Evolutionary conservation across 2,888 invertebrate species (phyloP), one percentile per base, ranked within the genome.

Genomic region (Phrixothrix hirtus): DNA sequence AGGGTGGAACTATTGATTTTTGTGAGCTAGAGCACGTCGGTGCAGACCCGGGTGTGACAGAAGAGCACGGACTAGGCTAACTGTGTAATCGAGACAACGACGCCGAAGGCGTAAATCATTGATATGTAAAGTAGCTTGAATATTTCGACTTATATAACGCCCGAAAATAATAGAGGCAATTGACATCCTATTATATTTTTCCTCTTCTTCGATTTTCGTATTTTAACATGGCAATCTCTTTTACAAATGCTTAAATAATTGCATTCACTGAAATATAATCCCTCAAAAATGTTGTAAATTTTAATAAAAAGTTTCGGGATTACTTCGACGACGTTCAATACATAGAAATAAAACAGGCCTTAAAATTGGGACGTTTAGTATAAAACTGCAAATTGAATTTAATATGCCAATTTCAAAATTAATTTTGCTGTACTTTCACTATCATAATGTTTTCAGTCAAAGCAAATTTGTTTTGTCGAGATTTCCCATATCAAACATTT

Each of bases 1-100:
- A 62, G 63, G 63, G 65, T 63, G 60, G 64, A 61, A 66, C 65
- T 69, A 69, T 69, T 69, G 69, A 69, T 69, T 69, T 69, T 69
- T 65, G 65, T 55, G 66, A 65, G 69, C 66, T 63, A 64, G 62
- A 61, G 64, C 63, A 62, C 63, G 62, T 61, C 61, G 64, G 62
- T 61, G 58, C 58, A 63, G 57, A 64, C 64, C 59, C 61, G 61
- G 61, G 59, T 58, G 59, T 59, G 59, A 57, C 57, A 55, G 57
- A 49, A 41, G 41, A 55, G 39, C 43, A 41, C 54, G 27, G 43
- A 41, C 48, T 44, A 30, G 42, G 39, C 39, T 43, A 44, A 45
- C 57, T 29, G 52, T 44, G 46, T 39, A 29, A 54, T 36, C 38
- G 53, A 52, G 57, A 48, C 44, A 41, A 44, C 48, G 43, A 49